These are phyloP conservation scores for Cochlearius cochlearius DNA, from an alignment of 2,113 vertebrate genomes.

Conservation along the genomic window DNA sequence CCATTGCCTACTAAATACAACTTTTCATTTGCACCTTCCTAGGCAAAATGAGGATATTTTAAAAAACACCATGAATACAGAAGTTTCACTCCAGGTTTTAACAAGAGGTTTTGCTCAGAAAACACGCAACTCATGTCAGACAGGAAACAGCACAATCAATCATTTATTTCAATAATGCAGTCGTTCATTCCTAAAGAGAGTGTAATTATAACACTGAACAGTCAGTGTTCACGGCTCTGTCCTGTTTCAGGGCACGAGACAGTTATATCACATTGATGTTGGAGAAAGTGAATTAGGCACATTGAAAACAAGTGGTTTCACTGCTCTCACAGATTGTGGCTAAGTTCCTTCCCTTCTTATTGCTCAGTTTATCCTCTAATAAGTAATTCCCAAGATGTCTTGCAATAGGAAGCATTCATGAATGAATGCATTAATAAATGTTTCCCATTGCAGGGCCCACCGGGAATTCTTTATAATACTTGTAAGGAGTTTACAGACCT, in stretches of 20 bases:
- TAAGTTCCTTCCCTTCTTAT: not conserved
- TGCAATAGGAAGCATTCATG: not conserved
- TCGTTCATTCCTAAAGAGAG: not conserved
- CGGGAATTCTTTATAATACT: not conserved
- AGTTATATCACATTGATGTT: not conserved
- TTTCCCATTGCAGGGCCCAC: not conserved
- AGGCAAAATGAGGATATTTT: not conserved
- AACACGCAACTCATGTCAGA: not conserved
- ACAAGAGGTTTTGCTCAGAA: not conserved
- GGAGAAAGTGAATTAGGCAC: not conserved
- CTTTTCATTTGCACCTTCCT: not conserved
- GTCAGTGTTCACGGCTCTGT: not conserved
- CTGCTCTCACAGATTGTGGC: not conserved
- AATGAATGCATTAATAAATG: not conserved
- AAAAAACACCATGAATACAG: not conserved
- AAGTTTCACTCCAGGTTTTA: not conserved
- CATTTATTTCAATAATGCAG: not conserved
- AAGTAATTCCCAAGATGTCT: not conserved
- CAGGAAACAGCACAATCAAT: not conserved
- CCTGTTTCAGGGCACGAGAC: not conserved
- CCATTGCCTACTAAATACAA: not conserved
- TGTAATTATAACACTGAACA: not conserved
- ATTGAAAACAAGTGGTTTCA: not conserved
- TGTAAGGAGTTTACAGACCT: not conserved
- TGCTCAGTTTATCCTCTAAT: not conserved